Evolutionary conservation across 2,113 vertebrate species (phyloP).

Genomic region (Anthoscopus minutus): DNA sequence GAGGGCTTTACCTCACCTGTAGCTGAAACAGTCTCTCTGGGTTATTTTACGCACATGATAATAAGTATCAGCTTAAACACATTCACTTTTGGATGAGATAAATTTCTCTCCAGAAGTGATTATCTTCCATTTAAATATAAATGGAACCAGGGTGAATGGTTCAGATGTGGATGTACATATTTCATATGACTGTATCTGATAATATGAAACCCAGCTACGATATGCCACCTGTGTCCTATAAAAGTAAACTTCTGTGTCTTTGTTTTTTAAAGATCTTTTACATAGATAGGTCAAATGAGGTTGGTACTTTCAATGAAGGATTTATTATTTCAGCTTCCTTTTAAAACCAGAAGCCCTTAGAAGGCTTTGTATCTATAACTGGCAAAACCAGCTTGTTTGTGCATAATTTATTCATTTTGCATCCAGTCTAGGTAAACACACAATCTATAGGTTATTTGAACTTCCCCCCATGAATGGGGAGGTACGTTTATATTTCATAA

Average conservation of each 20-base stretch:
- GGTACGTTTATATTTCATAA: neutral
- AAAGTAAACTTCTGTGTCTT: neutral
- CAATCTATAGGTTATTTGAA: neutral
- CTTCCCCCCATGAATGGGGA: neutral
- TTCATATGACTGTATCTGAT: neutral
- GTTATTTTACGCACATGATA: neutral
- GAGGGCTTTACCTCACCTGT: neutral
- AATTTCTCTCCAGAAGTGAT: neutral
- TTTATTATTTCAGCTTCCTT: neutral
- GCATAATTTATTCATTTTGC: neutral
- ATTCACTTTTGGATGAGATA: neutral
- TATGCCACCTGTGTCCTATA: neutral
- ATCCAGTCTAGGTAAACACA: neutral
- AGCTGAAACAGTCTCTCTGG: neutral
- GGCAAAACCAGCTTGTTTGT: neutral
- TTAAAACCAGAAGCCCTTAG: neutral
- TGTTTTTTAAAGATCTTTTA: neutral
- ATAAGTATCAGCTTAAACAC: neutral
- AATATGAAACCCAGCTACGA: neutral
- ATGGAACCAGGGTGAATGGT: neutral
- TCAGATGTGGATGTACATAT: neutral
- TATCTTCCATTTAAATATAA: neutral
- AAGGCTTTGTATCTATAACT: neutral
- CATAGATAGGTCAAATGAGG: neutral
- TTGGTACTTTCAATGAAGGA: neutral